These are phyloP conservation scores for Coptodon bakossiorum DNA, from an alignment of 2,113 vertebrate species.

Conservation along the genomic window DNA sequence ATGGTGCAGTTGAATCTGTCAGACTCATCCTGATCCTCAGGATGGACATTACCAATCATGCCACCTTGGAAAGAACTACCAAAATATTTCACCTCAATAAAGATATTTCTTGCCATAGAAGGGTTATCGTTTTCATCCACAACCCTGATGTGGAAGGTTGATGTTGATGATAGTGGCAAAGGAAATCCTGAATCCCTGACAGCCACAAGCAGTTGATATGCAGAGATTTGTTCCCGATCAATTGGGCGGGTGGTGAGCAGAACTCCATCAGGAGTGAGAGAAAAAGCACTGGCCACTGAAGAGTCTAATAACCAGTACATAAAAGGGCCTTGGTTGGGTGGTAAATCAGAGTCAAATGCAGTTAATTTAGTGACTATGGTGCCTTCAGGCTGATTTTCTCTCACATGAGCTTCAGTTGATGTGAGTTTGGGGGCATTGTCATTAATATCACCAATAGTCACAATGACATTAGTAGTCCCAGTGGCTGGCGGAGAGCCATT, in stretches of 20 bases:
- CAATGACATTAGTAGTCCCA: conserved; percentile 57
- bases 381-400: conserved; percentile 71
- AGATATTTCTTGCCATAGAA: conserved; percentile 55
- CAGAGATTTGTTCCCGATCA: conserved; percentile 58
- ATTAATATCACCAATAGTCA: conserved; percentile 65
- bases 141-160: conserved; percentile 56
- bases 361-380: conserved; percentile 59
- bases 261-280: conserved; percentile 63
- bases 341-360: conserved; percentile 65
- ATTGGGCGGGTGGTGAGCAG: conserved; percentile 56
- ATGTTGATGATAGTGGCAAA: conserved; percentile 57
- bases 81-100: conserved; percentile 75
- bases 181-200: conserved; percentile 68
- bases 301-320: conserved; percentile 63
- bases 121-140: conserved; percentile 75
- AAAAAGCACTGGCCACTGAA: conserved; percentile 40
- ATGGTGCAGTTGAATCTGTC: conserved; percentile 66
- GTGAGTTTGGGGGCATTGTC: conserved; percentile 66
- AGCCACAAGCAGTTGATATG: conserved; percentile 49
- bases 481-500: conserved; percentile 63
- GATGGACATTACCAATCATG: conserved; percentile 66
- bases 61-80: conserved; percentile 72
- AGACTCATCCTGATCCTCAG: conserved; percentile 64
- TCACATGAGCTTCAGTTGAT: conserved; percentile 45
- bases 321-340: conserved; percentile 71